phyloP scores from a whole-genome alignment of 2,113 vertebrate genomes.

The Acanthisitta chloris region DNA sequence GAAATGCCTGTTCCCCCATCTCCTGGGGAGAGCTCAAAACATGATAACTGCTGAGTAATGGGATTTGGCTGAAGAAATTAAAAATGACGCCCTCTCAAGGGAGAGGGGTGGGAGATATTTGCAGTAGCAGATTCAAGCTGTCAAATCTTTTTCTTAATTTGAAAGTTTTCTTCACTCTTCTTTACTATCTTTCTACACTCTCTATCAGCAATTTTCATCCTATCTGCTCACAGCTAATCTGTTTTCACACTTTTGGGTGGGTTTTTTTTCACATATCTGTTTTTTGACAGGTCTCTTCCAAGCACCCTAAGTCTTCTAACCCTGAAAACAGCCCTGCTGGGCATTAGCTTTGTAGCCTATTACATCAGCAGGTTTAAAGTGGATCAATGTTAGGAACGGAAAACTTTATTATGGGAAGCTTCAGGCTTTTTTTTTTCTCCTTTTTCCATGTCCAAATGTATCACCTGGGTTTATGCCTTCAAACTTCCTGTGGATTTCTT shows the following conservation, averaged over 20 bases:
- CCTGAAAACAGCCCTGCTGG: not conserved
- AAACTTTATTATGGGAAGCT: not conserved
- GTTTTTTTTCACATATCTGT: too few relatives aligned
- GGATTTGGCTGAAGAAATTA: conserved; percentile 33
- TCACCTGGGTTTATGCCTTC: not conserved
- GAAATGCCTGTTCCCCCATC: conserved; percentile 5
- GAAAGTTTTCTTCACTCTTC: not conserved
- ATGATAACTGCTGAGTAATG: conserved; percentile 54
- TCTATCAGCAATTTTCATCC: not conserved
- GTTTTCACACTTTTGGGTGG: not conserved
- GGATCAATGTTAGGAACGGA: not conserved
- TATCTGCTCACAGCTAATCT: not conserved
- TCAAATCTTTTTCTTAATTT: not conserved
- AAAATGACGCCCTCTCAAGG: not conserved
- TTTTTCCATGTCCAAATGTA: not conserved
- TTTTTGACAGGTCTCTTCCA: not conserved
- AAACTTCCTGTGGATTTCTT: not conserved
- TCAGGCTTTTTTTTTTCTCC: not conserved
- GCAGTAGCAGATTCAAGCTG: not conserved
- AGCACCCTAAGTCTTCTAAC: not conserved
- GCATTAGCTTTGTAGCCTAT: not conserved
- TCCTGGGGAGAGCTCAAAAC: conserved; percentile 26
- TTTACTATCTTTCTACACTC: not conserved
- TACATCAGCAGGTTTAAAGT: not conserved
- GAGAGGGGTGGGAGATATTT: not conserved